Evolutionary conservation across 2,888 invertebrate genomes (phyloP).

Genomic region (Limnephilus auricula): DNA sequence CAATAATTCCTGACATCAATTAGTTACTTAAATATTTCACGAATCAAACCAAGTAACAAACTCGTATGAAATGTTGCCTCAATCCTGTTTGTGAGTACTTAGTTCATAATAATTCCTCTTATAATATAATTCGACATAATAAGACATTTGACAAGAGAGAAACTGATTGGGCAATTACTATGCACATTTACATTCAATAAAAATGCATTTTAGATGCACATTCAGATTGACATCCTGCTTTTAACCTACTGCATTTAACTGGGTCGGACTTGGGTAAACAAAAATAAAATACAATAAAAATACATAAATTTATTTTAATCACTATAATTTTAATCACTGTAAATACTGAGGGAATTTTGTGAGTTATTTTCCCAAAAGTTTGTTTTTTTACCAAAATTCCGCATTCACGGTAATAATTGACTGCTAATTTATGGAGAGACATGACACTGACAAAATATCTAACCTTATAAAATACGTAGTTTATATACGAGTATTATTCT

Average conservation of each 20-base stretch:
- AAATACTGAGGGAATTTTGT: no score
- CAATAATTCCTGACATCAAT: neutral
- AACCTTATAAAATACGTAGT: no score
- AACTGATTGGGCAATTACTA: neutral
- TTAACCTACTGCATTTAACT: neutral
- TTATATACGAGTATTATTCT: no score
- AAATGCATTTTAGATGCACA: conserved; percentile 23
- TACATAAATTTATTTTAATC: no score
- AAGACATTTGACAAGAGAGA: conserved; percentile 1
- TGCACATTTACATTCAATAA: conserved; percentile 4
- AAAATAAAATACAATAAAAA: neutral
- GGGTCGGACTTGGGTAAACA: neutral
- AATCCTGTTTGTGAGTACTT: neutral
- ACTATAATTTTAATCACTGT: no score
- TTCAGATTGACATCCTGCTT: conserved; percentile 20
- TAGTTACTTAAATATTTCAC: neutral
- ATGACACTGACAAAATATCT: no score
- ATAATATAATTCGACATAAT: neutral
- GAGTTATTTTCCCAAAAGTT: no score
- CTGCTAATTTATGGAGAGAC: no score
- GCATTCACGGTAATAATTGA: no score
- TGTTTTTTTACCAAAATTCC: no score
- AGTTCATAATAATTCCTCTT: neutral
- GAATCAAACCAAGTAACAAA: neutral
- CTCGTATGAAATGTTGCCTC: neutral